Conservation (phyloP, 2,888 invertebrate species). For the Xestoiulus laeticollis region DNA sequence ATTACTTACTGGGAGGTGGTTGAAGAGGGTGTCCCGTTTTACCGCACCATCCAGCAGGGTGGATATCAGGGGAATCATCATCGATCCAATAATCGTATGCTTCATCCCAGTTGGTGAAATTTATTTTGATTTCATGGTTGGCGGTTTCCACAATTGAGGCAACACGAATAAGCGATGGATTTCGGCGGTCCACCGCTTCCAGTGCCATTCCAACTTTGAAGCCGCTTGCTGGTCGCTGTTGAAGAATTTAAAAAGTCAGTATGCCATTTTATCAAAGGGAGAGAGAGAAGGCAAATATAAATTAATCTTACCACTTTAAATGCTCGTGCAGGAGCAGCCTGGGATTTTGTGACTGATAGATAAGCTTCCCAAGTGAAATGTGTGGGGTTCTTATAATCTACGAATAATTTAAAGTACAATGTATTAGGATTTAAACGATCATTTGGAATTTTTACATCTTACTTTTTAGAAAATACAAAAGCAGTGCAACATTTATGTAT, state of each 20-base stretch:
- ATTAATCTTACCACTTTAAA: conserved; percentile 70
- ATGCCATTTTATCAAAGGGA: not conserved
- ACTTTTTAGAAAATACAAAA: no score
- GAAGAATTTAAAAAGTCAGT: not conserved
- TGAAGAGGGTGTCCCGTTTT: conserved; percentile 88
- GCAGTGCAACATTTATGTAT: no score
- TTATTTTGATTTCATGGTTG: conserved; percentile 78
- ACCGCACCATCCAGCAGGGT: conserved; percentile 91
- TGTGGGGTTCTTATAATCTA: conserved; percentile 54
- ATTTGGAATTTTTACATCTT: not conserved
- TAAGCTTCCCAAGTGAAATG: conserved; percentile 86
- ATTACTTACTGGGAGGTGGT: conserved; percentile 75
- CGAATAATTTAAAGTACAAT: not conserved
- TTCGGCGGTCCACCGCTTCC: conserved; percentile 83
- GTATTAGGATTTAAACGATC: no score
- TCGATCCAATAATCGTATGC: conserved; percentile 88
- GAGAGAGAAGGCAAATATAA: not conserved
- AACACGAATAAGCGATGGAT: conserved; percentile 83
- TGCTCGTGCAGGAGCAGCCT: conserved; percentile 80
- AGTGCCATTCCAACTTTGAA: conserved; percentile 87
- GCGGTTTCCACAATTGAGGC: conserved; percentile 81
- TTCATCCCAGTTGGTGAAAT: conserved; percentile 90
- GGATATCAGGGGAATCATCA: conserved; percentile 88
- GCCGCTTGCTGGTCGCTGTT: conserved; percentile 76
- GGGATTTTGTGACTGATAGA: conserved; percentile 76